These are phyloP conservation scores for Volucella bombylans DNA, from an alignment of 2,888 invertebrate species.

Conservation along the genomic window DNA sequence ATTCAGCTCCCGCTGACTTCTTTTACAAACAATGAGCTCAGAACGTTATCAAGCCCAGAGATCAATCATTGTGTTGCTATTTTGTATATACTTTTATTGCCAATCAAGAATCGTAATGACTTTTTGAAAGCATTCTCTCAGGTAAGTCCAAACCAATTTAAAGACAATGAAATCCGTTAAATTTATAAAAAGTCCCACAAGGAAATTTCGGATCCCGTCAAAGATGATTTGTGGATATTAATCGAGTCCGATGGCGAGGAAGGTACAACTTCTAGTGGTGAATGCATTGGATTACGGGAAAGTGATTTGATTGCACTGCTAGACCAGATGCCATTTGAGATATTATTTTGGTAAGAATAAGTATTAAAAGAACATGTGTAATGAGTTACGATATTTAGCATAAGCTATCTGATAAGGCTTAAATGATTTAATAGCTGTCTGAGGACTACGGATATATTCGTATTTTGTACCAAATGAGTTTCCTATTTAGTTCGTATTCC, in stretches of 20 bases:
- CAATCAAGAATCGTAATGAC: slow-evolving; percentile 87
- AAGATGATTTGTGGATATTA: slow-evolving; percentile 87
- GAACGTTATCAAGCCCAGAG: slow-evolving; percentile 84
- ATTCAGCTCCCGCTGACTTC: slow-evolving; percentile 85
- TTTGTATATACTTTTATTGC: slow-evolving; percentile 87
- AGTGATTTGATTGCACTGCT: slow-evolving; percentile 90
- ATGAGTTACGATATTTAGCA: too few species aligned
- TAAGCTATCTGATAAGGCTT: background rate
- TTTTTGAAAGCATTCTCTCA: slow-evolving; percentile 84
- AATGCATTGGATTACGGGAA: slow-evolving; percentile 86
- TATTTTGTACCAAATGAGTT: too few species aligned
- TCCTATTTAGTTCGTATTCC: too few species aligned
- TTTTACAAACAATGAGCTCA: slow-evolving; percentile 76
- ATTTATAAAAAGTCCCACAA: slow-evolving; percentile 76
- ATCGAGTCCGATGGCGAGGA: slow-evolving; percentile 93
- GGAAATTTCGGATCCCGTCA: slow-evolving; percentile 82
- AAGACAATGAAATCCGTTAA: slow-evolving; percentile 39
- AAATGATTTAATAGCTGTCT: background rate
- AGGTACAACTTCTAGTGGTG: slow-evolving; percentile 85
- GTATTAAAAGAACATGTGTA: background rate
- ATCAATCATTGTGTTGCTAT: slow-evolving; percentile 88
- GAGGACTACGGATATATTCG: too few species aligned
- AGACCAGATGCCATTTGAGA: slow-evolving; percentile 89
- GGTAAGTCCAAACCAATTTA: slow-evolving; percentile 70
- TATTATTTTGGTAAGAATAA: slow-evolving; percentile 84